Evolutionary conservation across 2,888 invertebrate genomes (phyloP).

Genomic region (Dioctria rufipes): DNA sequence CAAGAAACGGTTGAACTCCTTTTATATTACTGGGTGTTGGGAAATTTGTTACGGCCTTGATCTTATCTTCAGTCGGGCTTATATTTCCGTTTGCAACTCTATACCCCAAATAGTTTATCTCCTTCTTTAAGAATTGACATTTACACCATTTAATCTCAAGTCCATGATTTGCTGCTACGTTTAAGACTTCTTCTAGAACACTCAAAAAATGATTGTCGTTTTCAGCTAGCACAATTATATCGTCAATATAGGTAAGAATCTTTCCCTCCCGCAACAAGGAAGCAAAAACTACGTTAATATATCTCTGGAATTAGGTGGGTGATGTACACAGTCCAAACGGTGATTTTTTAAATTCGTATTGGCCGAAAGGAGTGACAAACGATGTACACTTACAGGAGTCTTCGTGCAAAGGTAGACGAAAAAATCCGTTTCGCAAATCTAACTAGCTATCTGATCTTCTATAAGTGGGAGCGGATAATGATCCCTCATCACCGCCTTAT

Average conservation of each 20-base stretch:
- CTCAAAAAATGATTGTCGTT: not conserved
- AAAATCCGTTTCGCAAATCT: constrained; percentile 31
- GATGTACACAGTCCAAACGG: not conserved
- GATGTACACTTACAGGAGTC: not conserved
- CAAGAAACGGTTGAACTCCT: not conserved
- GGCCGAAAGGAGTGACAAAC: not conserved
- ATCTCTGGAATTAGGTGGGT: not conserved
- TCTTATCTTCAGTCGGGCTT: not conserved
- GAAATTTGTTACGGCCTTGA: not conserved
- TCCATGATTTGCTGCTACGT: not conserved
- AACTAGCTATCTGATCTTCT: constrained; percentile 49
- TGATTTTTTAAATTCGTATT: not conserved
- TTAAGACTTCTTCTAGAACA: not conserved
- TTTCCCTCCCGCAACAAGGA: not conserved
- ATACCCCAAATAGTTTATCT: not conserved
- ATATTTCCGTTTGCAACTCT: not conserved
- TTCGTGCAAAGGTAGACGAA: not conserved
- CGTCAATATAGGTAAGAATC: not conserved
- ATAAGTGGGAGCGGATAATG: constrained; percentile 51
- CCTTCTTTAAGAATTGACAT: not conserved
- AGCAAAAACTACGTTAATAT: not conserved
- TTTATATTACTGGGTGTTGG: not conserved
- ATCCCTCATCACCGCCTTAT: constrained; percentile 41
- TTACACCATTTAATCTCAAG: not conserved
- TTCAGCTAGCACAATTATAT: not conserved